Evolutionary conservation across 2,888 invertebrate genomes (phyloP).

Genomic region (Apotomis betuletana): DNA sequence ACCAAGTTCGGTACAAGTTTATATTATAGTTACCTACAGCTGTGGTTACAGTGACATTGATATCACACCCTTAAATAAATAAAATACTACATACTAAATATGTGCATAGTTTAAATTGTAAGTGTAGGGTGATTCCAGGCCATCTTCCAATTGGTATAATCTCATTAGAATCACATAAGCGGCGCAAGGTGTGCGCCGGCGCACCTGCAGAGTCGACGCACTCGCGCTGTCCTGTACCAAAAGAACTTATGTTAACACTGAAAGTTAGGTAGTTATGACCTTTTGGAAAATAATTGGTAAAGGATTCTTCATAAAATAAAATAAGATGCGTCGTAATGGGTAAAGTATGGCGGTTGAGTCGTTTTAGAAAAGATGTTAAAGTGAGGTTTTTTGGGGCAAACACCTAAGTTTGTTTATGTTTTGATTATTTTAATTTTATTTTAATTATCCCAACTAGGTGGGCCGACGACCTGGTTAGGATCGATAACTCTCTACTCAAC

Average conservation of each 20-base stretch:
- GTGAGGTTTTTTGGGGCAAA: slow-evolving; percentile 1
- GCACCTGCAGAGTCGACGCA: slow-evolving; percentile 40
- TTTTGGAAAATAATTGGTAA: not conserved
- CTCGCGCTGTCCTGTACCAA: slow-evolving; percentile 9
- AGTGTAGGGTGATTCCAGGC: slow-evolving; percentile 12
- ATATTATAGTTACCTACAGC: too few relatives aligned
- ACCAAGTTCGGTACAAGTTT: too few relatives aligned
- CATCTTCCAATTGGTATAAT: slow-evolving; percentile 40
- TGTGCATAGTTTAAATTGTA: slow-evolving; percentile 10
- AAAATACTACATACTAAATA: not conserved
- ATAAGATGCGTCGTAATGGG: not conserved
- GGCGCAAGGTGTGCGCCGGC: slow-evolving; percentile 44
- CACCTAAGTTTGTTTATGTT: slow-evolving; percentile 12
- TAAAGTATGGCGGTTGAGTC: not conserved
- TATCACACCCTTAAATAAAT: not conserved
- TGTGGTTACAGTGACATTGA: too few relatives aligned
- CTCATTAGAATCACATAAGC: slow-evolving; percentile 45
- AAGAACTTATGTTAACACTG: not conserved
- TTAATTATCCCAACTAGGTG: too few relatives aligned
- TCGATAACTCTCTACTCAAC: too few relatives aligned
- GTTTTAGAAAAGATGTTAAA: not conserved
- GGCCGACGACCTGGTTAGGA: too few relatives aligned
- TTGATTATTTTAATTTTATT: not conserved
- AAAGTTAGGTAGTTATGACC: not conserved
- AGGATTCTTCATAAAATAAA: too few relatives aligned